Base-by-base conservation (phyloP, 2,888 invertebrate genomes). In the Idaea straminata region DNA sequence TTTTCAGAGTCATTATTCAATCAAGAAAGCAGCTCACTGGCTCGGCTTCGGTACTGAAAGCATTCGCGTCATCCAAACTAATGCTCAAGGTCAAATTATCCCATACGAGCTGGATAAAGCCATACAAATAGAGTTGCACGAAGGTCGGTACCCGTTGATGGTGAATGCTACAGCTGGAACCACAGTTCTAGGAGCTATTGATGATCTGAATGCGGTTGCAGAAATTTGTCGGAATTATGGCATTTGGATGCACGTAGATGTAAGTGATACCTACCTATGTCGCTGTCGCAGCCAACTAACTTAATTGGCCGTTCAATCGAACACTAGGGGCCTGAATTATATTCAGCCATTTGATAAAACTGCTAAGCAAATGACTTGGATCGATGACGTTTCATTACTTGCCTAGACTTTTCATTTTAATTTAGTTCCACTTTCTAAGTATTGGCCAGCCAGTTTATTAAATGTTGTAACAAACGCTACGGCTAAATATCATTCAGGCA, bases 191-290 rank as follows among this genome's bases (percentile, higher is more conserved):
- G 97, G 97, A 0, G 96, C 97, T 0, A 96, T 97, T 72, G 98
- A 98, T 83, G 95, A 96, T 13, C 81, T 98, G 25, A 86, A 93
- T 0, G 91, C 91, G 57, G 93, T 97, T 13, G 95, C 96, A 0
- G 93, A 94, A 64, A 83, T 97, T 13, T 97, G 97, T 77, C 78
- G 93, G 70, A 94, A 94, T 69, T 92, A 96, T 79, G 87, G 89
- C 0, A 79, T 97, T 7, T 97, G 97, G 97, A 86, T 97, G 80
- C 97, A 97, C 85, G 95, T 97, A 70, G 98, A 98, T 90, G 96
- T 96, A 82, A 88, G 95, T 92, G n/a, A n/a, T n/a, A n/a, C n/a
- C n/a, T 25, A 25, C 25, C 25, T 25, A 25, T 25, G 3, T 25
- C 25, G 25, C 25, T 25, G 3, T 25, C 3, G 25, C 25, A 25